These are phyloP conservation scores for Epicauta chinensis DNA, from an alignment of 1,140 invertebrate genomes.

Conservation along the genomic window DNA sequence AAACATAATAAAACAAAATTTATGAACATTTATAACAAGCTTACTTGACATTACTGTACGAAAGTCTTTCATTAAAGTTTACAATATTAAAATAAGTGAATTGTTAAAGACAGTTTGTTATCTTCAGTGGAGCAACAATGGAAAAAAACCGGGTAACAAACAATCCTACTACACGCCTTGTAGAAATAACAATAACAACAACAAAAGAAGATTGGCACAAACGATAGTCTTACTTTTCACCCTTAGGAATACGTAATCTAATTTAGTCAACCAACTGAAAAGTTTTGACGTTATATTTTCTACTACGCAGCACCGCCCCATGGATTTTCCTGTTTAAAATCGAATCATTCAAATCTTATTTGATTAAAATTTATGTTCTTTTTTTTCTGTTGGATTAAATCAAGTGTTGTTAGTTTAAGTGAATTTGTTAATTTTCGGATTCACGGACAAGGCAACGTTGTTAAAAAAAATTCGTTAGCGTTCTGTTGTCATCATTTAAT, in stretches of 20 bases:
- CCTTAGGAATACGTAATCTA: conserved; percentile 28
- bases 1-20: too few relatives aligned
- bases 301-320: not conserved
- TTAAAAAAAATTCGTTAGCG: too few relatives aligned
- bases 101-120: conserved; percentile 25
- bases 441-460: too few relatives aligned
- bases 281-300: conserved; percentile 28
- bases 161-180: conserved; percentile 8
- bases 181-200: too few relatives aligned
- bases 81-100: conserved; percentile 23
- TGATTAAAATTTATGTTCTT: too few relatives aligned
- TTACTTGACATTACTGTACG: conserved; percentile 4
- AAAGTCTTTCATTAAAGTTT: conserved; percentile 25
- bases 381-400: too few relatives aligned
- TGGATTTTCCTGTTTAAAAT: too few relatives aligned
- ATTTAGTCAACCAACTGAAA: conserved; percentile 27
- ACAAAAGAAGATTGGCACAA: conserved; percentile 16
- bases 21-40: not conserved
- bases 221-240: conserved; percentile 24
- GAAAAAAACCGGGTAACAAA: conserved; percentile 17
- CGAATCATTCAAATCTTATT: too few relatives aligned
- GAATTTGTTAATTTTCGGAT: too few relatives aligned
- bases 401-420: too few relatives aligned
- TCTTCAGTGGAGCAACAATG: conserved; percentile 15
- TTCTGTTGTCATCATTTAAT: too few relatives aligned